Base-by-base conservation (phyloP, 1,140 invertebrate genomes). In the Drosophila varians region DNA sequence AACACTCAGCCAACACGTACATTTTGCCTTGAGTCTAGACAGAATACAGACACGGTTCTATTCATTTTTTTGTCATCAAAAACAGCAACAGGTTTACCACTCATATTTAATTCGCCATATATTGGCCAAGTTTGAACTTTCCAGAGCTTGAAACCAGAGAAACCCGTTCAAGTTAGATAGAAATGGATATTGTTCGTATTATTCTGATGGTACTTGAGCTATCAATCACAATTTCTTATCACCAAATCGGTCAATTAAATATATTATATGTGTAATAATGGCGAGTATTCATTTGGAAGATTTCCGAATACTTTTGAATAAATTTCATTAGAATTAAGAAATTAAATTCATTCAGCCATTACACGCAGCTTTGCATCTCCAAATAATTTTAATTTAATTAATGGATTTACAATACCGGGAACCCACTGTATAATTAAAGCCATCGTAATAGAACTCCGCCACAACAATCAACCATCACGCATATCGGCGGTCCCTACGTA, bases 401-500 rank as follows among this genome's bases (percentile, higher is more conserved):
- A 1, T 38, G 31, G 2, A 3, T 34, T 12, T 28, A 21, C 31
- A 34, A 7, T 21, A 1, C n/a, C 36, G 46, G 46, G 47, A 57
- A 38, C 46, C 4, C 26, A 19, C 21, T 9, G 42, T 47, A 57
- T 23, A 23, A 18, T 9, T 23, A 18, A 14, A 48, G 49, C 14
- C 11, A 51, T 25, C 9, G 8, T 36, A 64, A 21, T 47, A 19
- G 34, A 28, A 60, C 26, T n/a, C 8, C n/a, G 2, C 25, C 43
- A 65, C 25, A 52, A 34, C 21, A 51, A 48, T 64, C 62, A 64
- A 51, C 38, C 40, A 43, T 25, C 38, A 34, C 46, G 61, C 26
- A 38, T 52, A 65, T 51, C 58, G 43, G 45, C 58, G 43, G 45
- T 65, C 11, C 23, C 36, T 31, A 65, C 40, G 12, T 14, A 16